Evolutionary conservation across 1,140 invertebrate genomes (phyloP).

Genomic region (Nilaparvata lugens): DNA sequence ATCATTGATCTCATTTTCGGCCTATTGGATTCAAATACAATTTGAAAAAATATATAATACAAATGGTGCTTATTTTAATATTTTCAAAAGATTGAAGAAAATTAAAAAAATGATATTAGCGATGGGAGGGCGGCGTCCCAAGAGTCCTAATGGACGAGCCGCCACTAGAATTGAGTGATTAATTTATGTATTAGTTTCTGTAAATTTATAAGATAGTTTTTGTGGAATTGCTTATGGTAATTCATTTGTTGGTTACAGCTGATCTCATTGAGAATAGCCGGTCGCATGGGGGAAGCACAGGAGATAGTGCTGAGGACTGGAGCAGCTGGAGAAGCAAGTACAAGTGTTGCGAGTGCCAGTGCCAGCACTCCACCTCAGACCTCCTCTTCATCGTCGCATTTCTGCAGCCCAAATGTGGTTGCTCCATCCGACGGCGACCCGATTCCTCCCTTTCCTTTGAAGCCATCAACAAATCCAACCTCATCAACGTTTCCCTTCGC

Average conservation of each 20-base stretch:
- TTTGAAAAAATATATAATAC: too few species aligned
- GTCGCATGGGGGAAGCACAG: conserved; percentile 58
- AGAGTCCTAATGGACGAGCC: too few species aligned
- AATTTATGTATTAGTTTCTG: conserved; percentile 9
- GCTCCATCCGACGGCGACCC: conserved; percentile 46
- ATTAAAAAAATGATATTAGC: too few species aligned
- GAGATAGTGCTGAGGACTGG: conserved; percentile 62
- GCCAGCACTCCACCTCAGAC: conserved; percentile 28
- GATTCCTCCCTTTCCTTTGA: conserved; percentile 39
- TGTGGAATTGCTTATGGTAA: conserved; percentile 20
- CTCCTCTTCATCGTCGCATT: conserved; percentile 37
- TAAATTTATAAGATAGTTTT: conserved; percentile 13
- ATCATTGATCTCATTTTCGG: too few species aligned
- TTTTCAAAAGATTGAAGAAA: too few species aligned
- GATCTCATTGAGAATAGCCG: conserved; percentile 79
- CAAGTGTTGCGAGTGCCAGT: conserved; percentile 16
- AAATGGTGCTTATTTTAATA: too few species aligned
- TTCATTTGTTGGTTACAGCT: too few species aligned
- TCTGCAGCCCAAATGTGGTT: conserved; percentile 74
- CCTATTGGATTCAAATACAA: too few species aligned
- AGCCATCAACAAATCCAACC: conserved; percentile 9
- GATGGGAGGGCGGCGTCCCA: too few species aligned
- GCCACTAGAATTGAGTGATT: too few species aligned
- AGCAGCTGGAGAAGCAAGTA: conserved; percentile 41
- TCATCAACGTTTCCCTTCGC: conserved; percentile 64